Base-by-base conservation (phyloP, 2,797 vertebrate genomes). In the Ispidina lecontei region DNA sequence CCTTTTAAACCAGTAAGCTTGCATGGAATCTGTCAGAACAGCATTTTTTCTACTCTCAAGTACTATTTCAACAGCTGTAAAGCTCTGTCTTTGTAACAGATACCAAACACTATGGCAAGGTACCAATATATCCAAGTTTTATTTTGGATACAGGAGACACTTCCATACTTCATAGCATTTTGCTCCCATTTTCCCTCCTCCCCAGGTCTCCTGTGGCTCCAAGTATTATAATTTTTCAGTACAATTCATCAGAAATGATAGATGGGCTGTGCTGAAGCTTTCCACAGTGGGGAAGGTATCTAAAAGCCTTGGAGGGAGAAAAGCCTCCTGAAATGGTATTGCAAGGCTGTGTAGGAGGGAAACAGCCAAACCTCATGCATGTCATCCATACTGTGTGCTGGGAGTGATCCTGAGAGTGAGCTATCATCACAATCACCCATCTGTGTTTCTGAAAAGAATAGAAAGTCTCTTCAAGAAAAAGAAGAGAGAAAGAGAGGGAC, bases 111-210 rank as follows among this genome's bases (percentile, higher is more conserved):
- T 79, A 35, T 79, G 83, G 80, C 90, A 95, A 92, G 25, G 54
- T 59, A 80, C 69, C 81, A 94, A 70, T 37, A 71, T 28, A 26
- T 93, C 62, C 65, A 71, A 72, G 81, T 87, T 92, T 87, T 93
- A 91, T 93, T 91, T 90, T 94, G 93, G 91, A 94, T 92, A 90
- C 91, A 67, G 77, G 49, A 90, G 33, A 94, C 7, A 70, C 44
- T 93, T 56, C 49, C 77, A 82, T 41, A 52, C 56, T 88, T 63
- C 29, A 63, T 4, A 87, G 64, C 55, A 64, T 62, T 87, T 84
- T 1, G 2, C 26, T 89, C 65, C 39, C n/a, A 69, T 73, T 84
- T 84, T 65, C 7, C 43, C 80, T 44, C 78, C 55, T 87, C 68
- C 56, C 52, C 16, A 14, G 10, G 49, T 82, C 90, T 88, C 89